These are phyloP conservation scores for Jaculus jaculus DNA, from an alignment of 2,113 vertebrate species.

Conservation along the genomic window DNA sequence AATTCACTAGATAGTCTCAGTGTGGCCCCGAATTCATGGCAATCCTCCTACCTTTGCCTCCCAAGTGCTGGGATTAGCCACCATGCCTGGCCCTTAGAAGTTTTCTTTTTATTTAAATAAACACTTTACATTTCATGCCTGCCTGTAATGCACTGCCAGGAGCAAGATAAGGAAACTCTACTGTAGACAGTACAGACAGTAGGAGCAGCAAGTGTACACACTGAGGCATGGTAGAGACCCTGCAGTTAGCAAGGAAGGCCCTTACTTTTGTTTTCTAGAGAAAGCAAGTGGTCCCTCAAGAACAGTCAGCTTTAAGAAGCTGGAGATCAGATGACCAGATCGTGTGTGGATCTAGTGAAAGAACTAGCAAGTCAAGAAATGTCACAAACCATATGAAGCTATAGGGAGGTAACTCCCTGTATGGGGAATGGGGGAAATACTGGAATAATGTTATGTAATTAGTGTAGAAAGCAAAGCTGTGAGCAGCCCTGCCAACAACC, in stretches of 20 bases:
- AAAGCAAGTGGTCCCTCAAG: constrained; percentile 86
- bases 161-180: constrained; percentile 90
- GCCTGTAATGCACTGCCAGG: constrained; percentile 94
- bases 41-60: too few relatives aligned
- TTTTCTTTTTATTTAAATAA: constrained; percentile 94
- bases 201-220: constrained; percentile 94
- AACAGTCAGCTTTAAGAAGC: constrained; percentile 87
- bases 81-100: too few relatives aligned
- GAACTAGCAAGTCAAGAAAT: too few relatives aligned
- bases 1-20: too few relatives aligned
- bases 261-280: constrained; percentile 84
- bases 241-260: constrained; percentile 89
- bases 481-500: constrained; percentile 81
- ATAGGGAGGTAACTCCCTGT: too few relatives aligned
- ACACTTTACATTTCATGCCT: constrained; percentile 98
- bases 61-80: too few relatives aligned
- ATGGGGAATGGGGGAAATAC: constrained; percentile 74
- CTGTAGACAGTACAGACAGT: constrained; percentile 94
- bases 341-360: too few relatives aligned
- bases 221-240: constrained; percentile 90
- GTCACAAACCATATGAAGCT: too few relatives aligned
- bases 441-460: constrained; percentile 79
- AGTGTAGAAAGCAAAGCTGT: constrained; percentile 84
- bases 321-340: constrained; percentile 64
- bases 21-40: too few relatives aligned